A percentile compares a stretch with the other conserved stretches of the same genome.
Conservation (phyloP, 2,888 invertebrate genomes). For the Tetranychus piercei region DNA sequence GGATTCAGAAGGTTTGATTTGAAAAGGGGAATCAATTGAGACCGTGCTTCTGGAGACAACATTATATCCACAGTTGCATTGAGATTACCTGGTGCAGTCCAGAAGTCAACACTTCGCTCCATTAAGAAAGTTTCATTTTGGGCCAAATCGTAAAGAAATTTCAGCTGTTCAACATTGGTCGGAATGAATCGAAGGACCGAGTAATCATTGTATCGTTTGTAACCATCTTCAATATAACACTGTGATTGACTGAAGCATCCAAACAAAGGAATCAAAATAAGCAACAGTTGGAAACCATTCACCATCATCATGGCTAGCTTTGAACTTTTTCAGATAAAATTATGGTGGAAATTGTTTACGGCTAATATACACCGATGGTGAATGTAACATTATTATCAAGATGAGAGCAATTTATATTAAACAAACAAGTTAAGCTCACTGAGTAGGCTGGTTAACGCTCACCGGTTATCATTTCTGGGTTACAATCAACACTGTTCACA, state of each 20-base stretch:
- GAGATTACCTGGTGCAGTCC: conserved; percentile 20
- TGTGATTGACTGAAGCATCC: not conserved
- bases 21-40: conserved; percentile 44
- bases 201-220: conserved; percentile 11
- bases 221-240: not conserved
- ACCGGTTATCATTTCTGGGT: not conserved
- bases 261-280: not conserved
- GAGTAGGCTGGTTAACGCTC: not conserved
- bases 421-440: not conserved
- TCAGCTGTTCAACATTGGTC: conserved; percentile 16
- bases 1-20: conserved; percentile 45
- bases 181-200: conserved; percentile 21
- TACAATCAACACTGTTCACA: not conserved
- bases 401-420: not conserved
- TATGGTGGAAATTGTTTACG: not conserved
- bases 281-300: too few relatives aligned
- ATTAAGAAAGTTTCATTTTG: not conserved
- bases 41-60: conserved; percentile 45
- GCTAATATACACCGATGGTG: not conserved
- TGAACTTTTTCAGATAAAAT: too few relatives aligned
- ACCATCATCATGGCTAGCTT: too few relatives aligned
- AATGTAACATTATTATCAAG: not conserved
- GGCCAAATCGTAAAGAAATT: conserved; percentile 15
- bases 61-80: conserved; percentile 41
- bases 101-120: conserved; percentile 23